A percentile compares a stretch with the other conserved stretches of the same genome.
Evolutionary conservation across 1,140 invertebrate species (phyloP).

Genomic region (Drosophila repletoides): DNA sequence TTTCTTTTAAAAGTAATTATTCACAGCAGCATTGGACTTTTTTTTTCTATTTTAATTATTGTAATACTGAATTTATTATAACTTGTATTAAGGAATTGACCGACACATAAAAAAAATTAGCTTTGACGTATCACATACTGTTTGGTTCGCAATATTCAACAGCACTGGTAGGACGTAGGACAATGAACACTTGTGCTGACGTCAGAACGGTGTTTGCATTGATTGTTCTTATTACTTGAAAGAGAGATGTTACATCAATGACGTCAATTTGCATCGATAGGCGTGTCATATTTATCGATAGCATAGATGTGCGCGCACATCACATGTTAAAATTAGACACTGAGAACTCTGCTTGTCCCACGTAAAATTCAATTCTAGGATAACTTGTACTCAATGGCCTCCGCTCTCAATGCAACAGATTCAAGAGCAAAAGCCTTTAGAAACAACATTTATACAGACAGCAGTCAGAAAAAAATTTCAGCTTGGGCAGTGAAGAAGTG

Average conservation of each 20-base stretch:
- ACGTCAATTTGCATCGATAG: constrained; percentile 29
- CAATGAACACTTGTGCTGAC: constrained; percentile 37
- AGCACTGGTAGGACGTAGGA: too few relatives aligned
- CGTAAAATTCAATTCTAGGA: constrained; percentile 57
- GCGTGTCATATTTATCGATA: constrained; percentile 29
- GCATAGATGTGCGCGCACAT: constrained; percentile 25
- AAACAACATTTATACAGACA: constrained; percentile 49
- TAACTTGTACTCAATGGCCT: constrained; percentile 57
- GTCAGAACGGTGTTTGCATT: constrained; percentile 43
- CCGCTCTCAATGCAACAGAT: constrained; percentile 64
- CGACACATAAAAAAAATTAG: too few relatives aligned
- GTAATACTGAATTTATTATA: too few relatives aligned
- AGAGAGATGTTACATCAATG: constrained; percentile 23
- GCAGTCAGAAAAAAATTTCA: constrained; percentile 27
- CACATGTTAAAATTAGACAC: constrained; percentile 62
- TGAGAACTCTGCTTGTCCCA: constrained; percentile 38
- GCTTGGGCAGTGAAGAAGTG: constrained; percentile 25
- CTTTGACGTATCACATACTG: too few relatives aligned
- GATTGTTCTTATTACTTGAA: constrained; percentile 4
- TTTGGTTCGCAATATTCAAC: too few relatives aligned
- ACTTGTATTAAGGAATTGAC: too few relatives aligned
- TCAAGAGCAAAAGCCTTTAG: constrained; percentile 28
- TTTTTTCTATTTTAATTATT: too few relatives aligned
- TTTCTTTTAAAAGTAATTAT: too few relatives aligned
- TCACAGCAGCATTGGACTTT: too few relatives aligned